Base-by-base conservation (phyloP, 2,797 vertebrate species). In the Eulemur coronatus region DNA sequence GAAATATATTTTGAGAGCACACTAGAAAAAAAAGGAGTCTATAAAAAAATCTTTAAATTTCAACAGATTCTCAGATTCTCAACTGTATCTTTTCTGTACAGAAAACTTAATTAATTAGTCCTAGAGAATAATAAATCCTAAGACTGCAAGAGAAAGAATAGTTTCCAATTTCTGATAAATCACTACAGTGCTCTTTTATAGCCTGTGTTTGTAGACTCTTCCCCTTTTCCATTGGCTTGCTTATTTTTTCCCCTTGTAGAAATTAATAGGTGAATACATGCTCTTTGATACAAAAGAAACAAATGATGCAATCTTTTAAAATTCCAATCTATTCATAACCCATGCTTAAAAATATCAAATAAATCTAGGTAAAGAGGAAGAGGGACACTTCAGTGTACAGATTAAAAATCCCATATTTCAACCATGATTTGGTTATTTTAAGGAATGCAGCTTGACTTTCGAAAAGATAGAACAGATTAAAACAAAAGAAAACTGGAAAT, bases 1-100 rank as follows among this genome's bases (percentile, higher is more conserved):
- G 10, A 79, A 95, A 96, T 76, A 43, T 15, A 86, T 89, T 96
- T 90, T 89, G 75, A 59, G 75, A 91, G 20, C 48, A 76, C n/a
- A 30, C 59, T 24, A 78, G 14, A 2, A 43, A 41, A n/a, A 22
- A 24, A 28, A 75, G 1, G 4, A 41, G 24, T 55, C 75, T 30
- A 15, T 18, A 75, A 95, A 55, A 76, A 65, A 78, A 41, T 30
- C 12, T 65, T 75, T 79, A 38, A 84, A 72, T 96, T 93, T 85
- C 26, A 33, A 61, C 20, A 79, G 30, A 73, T 75, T 86, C 35
- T 89, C 30, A 8, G n/a, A 24, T 18, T 70, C 9, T 79, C n/a
- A 92, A 48, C 12, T 80, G 50, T 33, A 76, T 52, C 14, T 75
- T 93, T 86, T 75, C 38, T 76, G 2, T 46, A 38, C 1, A 85